These are phyloP conservation scores for Coenonympha glycerion DNA, from an alignment of 2,888 invertebrate genomes.

Conservation along the genomic window DNA sequence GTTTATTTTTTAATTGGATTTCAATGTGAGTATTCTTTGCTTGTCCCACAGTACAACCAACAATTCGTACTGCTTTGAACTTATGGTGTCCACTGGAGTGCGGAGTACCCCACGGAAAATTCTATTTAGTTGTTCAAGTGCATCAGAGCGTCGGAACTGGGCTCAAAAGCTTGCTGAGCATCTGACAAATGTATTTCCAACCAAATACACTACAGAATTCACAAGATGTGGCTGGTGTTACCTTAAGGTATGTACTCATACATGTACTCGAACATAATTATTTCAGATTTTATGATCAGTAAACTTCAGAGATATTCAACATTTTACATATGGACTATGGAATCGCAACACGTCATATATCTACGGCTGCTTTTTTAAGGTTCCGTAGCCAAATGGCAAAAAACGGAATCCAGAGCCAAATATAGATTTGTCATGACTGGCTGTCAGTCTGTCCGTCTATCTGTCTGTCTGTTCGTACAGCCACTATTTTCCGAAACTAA, in stretches of 20 bases:
- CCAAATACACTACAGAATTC: constrained; percentile 81
- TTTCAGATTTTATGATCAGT: too few species aligned
- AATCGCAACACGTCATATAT: too few species aligned
- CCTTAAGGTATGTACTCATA: constrained; percentile 77
- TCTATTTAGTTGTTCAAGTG: constrained; percentile 73
- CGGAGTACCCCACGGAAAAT: constrained; percentile 68
- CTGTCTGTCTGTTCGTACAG: too few species aligned
- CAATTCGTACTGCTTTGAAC: constrained; percentile 79
- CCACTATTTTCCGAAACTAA: too few species aligned
- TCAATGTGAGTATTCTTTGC: neutral
- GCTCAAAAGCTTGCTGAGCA: constrained; percentile 86
- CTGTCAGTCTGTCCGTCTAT: too few species aligned
- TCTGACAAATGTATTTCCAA: constrained; percentile 78
- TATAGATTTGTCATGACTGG: too few species aligned
- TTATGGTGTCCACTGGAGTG: constrained; percentile 59
- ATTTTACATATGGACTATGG: too few species aligned
- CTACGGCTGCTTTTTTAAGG: too few species aligned
- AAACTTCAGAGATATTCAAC: too few species aligned
- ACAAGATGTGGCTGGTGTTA: constrained; percentile 89
- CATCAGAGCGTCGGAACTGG: constrained; percentile 79
- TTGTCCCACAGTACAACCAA: constrained; percentile 56
- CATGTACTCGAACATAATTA: too few species aligned
- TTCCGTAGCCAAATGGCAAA: too few species aligned
- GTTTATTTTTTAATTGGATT: neutral
- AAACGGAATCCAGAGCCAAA: too few species aligned